Evolutionary conservation across 2,888 invertebrate genomes (phyloP).

Genomic region (Hofmannophila pseudospretella): DNA sequence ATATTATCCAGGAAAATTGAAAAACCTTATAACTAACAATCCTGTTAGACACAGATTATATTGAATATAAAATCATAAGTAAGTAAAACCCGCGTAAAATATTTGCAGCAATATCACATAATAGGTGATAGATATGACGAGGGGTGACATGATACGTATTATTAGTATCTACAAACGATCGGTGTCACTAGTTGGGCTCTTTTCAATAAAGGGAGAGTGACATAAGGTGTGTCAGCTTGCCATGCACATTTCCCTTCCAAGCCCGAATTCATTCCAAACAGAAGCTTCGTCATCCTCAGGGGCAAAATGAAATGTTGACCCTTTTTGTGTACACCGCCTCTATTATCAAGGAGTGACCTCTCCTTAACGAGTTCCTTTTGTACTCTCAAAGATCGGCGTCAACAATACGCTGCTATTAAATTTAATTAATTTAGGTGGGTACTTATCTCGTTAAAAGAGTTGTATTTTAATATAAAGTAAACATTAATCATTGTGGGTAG

Average conservation of each 20-base stretch:
- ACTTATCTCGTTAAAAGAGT: slow-evolving; percentile 21
- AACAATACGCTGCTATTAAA: slow-evolving; percentile 46
- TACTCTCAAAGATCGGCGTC: slow-evolving; percentile 42
- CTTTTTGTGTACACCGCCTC: slow-evolving; percentile 45
- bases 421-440: slow-evolving; percentile 39
- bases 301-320: slow-evolving; percentile 49
- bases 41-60: too few relatives aligned
- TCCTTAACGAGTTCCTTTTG: slow-evolving; percentile 58
- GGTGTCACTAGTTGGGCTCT: slow-evolving; percentile 21
- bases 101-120: too few relatives aligned
- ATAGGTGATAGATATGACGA: not conserved
- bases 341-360: slow-evolving; percentile 47
- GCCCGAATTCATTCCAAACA: slow-evolving; percentile 35
- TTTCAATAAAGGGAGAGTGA: slow-evolving; percentile 34
- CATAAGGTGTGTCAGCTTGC: slow-evolving; percentile 36
- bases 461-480: slow-evolving; percentile 7
- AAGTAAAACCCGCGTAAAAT: too few relatives aligned
- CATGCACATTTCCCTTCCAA: slow-evolving; percentile 30
- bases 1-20: too few relatives aligned
- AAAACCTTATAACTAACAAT: too few relatives aligned
- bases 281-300: slow-evolving; percentile 40
- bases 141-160: not conserved
- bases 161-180: slow-evolving; percentile 6
- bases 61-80: too few relatives aligned
- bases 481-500: too few relatives aligned